Base-by-base conservation (phyloP, 1,140 invertebrate genomes). In the Belonocnema kinseyi region DNA sequence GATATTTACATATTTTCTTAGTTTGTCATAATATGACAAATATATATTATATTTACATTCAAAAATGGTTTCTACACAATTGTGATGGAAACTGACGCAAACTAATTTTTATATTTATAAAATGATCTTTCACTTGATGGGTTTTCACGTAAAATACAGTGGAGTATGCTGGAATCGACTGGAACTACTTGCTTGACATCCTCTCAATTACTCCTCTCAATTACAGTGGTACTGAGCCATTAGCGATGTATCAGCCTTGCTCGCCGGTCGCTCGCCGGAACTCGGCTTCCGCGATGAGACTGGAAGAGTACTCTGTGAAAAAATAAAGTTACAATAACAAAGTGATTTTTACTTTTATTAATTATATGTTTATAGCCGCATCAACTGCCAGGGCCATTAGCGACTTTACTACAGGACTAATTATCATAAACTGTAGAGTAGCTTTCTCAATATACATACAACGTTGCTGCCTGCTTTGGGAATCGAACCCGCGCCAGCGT, bases 161-260 rank as follows among this genome's bases (percentile, higher is more conserved):
- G 10, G 7, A 46, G 10, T 8, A 46, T 46, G 40, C 40, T 46
- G 10, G 10, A 46, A 46, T 46, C 54, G 40, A 66, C 40, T 16
- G 40, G 81, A 83, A 79, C 77, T 46, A 81, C 74, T 83, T 58
- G 78, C 76, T 78, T 85, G 84, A 87, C 85, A 86, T 87, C 84
- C 87, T 86, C 86, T 88, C 86, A 85, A 46, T 46, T 46, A 46
- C 40, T 46, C 8, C 88, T 89, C 86, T 88, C 87, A 85, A 87
- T 87, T 88, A 88, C 85, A 89, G 87, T 86, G 82, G 83, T 87
- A 87, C 88, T 88, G 86, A 86, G 83, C 85, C 82, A 89, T 89
- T 88, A 89, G 82, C 86, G 10, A 46, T 46, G 40, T 46, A 86
- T 86, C 86, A 33, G 26, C 3, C 26, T 33, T 33, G 26, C 26